Conservation (phyloP, 2,888 invertebrate species). For the Eupithecia centaureata region DNA sequence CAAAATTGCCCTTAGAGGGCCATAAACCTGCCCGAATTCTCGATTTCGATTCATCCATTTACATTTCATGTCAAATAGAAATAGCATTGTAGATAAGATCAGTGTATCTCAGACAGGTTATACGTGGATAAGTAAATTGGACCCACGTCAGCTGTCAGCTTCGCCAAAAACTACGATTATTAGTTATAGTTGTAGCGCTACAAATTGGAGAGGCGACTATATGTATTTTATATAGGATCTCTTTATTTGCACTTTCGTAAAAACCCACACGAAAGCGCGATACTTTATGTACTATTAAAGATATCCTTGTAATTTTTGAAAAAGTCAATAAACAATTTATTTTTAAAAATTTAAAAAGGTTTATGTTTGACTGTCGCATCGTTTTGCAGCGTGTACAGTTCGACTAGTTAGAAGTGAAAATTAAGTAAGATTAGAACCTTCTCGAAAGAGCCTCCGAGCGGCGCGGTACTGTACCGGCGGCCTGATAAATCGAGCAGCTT, state of each 20-base stretch:
- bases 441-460: neutral
- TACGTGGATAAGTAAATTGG: constrained; percentile 19
- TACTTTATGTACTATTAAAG: too few relatives aligned
- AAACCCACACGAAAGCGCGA: too few relatives aligned
- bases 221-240: neutral
- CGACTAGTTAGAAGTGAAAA: too few relatives aligned
- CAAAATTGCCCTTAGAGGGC: neutral
- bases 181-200: constrained; percentile 13
- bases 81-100: constrained; percentile 1
- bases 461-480: constrained; percentile 22
- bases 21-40: neutral
- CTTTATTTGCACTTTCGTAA: neutral
- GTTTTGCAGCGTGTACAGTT: too few relatives aligned
- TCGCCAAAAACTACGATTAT: constrained; percentile 21
- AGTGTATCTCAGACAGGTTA: constrained; percentile 8
- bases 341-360: too few relatives aligned
- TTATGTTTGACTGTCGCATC: too few relatives aligned
- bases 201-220: too few relatives aligned
- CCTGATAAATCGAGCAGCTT: constrained; percentile 40
- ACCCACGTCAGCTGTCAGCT: constrained; percentile 18
- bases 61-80: constrained; percentile 10
- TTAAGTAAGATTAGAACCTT: too few relatives aligned
- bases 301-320: too few relatives aligned
- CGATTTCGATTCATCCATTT: neutral
- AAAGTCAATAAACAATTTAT: too few relatives aligned